Evolutionary conservation across 1,140 invertebrate species (phyloP).

Genomic region (Drosophila subpulchrella): DNA sequence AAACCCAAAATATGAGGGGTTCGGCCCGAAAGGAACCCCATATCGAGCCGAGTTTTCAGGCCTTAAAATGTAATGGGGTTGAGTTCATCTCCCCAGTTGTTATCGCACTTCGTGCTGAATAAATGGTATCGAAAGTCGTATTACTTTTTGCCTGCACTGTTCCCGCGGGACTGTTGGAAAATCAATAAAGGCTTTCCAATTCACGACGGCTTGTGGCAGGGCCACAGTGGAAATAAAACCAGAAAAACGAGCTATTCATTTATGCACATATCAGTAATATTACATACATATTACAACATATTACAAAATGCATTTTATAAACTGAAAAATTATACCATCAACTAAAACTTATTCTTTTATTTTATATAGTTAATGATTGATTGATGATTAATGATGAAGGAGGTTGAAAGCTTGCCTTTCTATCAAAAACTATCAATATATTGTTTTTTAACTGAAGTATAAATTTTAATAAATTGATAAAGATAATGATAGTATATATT

Average conservation of each 20-base stretch:
- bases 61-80: not conserved
- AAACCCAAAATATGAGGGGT: constrained; percentile 2
- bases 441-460: too few relatives aligned
- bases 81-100: constrained; percentile 16
- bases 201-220: constrained; percentile 20
- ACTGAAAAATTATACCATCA: too few relatives aligned
- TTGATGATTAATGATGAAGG: too few relatives aligned
- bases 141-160: constrained; percentile 29
- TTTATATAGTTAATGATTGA: too few relatives aligned
- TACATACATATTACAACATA: too few relatives aligned
- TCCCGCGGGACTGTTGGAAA: constrained; percentile 40
- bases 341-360: too few relatives aligned
- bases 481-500: too few relatives aligned
- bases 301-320: too few relatives aligned
- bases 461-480: too few relatives aligned
- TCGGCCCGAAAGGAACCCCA: not conserved
- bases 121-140: constrained; percentile 14
- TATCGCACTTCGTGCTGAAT: constrained; percentile 29
- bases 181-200: constrained; percentile 65
- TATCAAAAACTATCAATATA: too few relatives aligned
- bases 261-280: too few relatives aligned
- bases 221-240: constrained; percentile 33
- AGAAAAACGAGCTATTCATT: not conserved
- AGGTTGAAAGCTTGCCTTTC: too few relatives aligned
- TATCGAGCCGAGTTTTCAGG: not conserved